Conservation (phyloP, 2,113 vertebrate species). For the Rhinogobius similis region DNA sequence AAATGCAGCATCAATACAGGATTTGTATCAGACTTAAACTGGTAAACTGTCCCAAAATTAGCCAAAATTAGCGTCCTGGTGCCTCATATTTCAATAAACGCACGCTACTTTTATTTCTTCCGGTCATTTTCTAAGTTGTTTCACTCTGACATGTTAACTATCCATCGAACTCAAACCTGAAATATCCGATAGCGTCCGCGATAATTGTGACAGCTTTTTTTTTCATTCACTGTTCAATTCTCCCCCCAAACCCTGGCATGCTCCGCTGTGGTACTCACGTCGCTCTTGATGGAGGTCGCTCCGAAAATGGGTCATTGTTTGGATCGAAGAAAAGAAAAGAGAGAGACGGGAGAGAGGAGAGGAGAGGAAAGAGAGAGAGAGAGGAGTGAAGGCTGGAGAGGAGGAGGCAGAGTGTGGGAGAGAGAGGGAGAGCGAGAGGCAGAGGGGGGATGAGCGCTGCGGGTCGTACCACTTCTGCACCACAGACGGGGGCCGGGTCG, state of each 20-base stretch:
- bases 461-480: conserved; percentile 48
- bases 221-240: background rate
- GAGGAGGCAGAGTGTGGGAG: conserved; percentile 8
- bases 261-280: conserved; percentile 36
- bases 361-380: conserved; percentile 23
- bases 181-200: background rate
- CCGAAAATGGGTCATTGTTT: conserved; percentile 54
- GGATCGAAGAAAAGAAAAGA: conserved; percentile 12
- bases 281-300: conserved; percentile 39
- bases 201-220: background rate
- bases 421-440: conserved; percentile 17
- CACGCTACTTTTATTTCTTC: background rate
- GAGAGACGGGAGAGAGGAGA: conserved; percentile 15
- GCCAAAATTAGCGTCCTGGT: background rate
- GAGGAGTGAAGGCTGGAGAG: conserved; percentile 15
- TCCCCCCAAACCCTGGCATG: background rate
- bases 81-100: background rate
- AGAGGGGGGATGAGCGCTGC: conserved; percentile 16
- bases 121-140: background rate
- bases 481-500: conserved; percentile 25
- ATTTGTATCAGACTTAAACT: background rate
- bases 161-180: background rate
- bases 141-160: background rate
- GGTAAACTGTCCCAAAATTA: background rate
- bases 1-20: background rate